Evolutionary conservation across 2,888 invertebrate genomes (phyloP).

Genomic region (Endotricha flammealis): DNA sequence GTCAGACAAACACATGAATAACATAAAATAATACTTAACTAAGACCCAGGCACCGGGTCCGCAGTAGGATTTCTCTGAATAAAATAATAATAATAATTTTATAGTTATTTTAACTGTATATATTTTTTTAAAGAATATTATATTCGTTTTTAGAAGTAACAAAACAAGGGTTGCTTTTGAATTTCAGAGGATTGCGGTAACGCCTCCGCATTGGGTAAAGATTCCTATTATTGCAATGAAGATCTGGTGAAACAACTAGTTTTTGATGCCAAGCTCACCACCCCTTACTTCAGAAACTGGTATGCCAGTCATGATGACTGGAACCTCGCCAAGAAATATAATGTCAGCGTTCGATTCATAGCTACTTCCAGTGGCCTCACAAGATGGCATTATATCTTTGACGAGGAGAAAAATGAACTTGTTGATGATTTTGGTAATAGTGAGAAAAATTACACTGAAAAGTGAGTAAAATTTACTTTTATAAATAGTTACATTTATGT

Average conservation of each 20-base stretch:
- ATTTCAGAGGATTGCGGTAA: conserved; percentile 81
- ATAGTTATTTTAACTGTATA: no score
- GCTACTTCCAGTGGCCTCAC: conserved; percentile 94
- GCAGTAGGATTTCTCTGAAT: no score
- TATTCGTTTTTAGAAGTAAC: background rate
- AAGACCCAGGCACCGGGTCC: no score
- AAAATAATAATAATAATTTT: no score
- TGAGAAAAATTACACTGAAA: conserved; percentile 39
- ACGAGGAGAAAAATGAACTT: conserved; percentile 74
- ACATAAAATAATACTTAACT: no score
- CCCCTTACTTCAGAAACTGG: conserved; percentile 79
- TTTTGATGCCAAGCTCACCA: conserved; percentile 88
- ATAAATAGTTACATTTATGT: no score
- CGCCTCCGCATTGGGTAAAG: conserved; percentile 76
- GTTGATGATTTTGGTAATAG: conserved; percentile 53
- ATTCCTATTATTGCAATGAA: conserved; percentile 90
- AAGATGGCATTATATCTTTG: conserved; percentile 88
- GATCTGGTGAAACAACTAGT: conserved; percentile 90
- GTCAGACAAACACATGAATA: no score
- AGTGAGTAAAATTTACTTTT: no score
- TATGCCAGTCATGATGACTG: conserved; percentile 68
- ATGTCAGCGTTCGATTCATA: conserved; percentile 87
- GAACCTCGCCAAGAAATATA: conserved; percentile 81
- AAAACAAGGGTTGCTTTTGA: conserved; percentile 2
- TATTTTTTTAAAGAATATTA: no score